Percentiles rank a stretch among this genome's conserved stretches.
Evolutionary conservation across 2,888 invertebrate genomes (phyloP).

Genomic region (Lottia gigantea): DNA sequence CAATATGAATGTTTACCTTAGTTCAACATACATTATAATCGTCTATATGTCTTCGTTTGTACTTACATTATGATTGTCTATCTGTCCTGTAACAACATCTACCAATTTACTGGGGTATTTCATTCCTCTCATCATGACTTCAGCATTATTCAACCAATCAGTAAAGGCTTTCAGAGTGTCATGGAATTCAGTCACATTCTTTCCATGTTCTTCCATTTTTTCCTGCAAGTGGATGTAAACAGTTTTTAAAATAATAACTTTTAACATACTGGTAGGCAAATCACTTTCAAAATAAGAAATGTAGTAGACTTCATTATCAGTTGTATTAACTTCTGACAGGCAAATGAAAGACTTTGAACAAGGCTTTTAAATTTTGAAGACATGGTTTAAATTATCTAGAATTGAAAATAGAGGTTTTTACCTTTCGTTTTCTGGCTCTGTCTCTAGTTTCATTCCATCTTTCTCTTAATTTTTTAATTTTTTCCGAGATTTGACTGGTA

Average conservation of each 20-base stretch:
- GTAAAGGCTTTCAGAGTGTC: slow-evolving; percentile 65
- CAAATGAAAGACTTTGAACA: too few species aligned
- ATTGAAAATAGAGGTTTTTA: slow-evolving; percentile 22
- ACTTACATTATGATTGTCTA: slow-evolving; percentile 64
- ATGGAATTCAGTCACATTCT: slow-evolving; percentile 65
- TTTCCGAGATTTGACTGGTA: slow-evolving; percentile 55
- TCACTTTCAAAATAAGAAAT: too few species aligned
- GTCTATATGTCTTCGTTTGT: not conserved
- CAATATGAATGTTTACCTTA: slow-evolving; percentile 63
- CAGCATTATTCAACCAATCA: slow-evolving; percentile 67
- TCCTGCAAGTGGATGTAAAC: slow-evolving; percentile 34
- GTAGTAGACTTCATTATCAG: too few species aligned
- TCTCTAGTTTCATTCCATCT: slow-evolving; percentile 60
- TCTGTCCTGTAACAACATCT: slow-evolving; percentile 58
- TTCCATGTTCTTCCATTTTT: slow-evolving; percentile 64
- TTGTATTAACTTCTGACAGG: too few species aligned
- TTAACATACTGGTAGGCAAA: too few species aligned
- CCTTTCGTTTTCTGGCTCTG: slow-evolving; percentile 62
- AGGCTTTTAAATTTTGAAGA: too few species aligned
- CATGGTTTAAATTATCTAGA: too few species aligned
- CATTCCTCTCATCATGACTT: slow-evolving; percentile 63
- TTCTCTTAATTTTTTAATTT: slow-evolving; percentile 59
- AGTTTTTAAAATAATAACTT: too few species aligned
- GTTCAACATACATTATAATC: not conserved
- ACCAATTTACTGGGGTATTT: slow-evolving; percentile 67